Evolutionary conservation across 2,888 invertebrate genomes (phyloP), one percentile per base, ranked within the genome.

Genomic region (Acleris sparsana): DNA sequence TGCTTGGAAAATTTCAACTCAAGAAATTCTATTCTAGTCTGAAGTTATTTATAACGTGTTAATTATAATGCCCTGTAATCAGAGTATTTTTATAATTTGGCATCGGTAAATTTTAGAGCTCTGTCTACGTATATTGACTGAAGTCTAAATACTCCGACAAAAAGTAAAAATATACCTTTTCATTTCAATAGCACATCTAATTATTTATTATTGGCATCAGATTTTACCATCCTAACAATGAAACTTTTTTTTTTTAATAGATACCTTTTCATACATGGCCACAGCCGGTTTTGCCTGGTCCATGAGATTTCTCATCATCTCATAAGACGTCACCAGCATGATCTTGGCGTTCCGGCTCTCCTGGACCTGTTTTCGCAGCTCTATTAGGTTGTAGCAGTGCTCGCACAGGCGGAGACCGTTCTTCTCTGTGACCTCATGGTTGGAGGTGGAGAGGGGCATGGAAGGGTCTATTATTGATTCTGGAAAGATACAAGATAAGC

Each of bases 331-430:
- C 70, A 96, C 95, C 39, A 98, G 94, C 2, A 95, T 93, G 6
- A 97, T 97, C 75, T 97, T 97, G 46, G 95, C 94, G 63, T 96
- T 96, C 75, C 97, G 94, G 71, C 96, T 95, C 71, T 97, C 96
- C 81, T 98, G 96, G 79, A 97, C 94, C 76, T 95, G 94, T 74
- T 94, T 94, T 72, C 98, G 94, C 49, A 97, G 86, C 76, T 97
- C 97, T 58, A 99, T 91, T 64, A 98, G 94, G 79, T 96, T 95
- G 66, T 95, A 95, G 75, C 98, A 98, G 82, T 97, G 96, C 39
- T 94, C 93, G 75, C 97, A 97, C 3, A 96, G 89, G 17, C 96
- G 93, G 53, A 97, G 93, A 58, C 94, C 90, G 33, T 84, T 94
- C 71, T 93, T 94, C 68, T 95, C 95, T 17, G 87, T 80, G 7